Evolutionary conservation across 2,797 vertebrate genomes (phyloP).

Genomic region (Mormyrus hasselquistii): DNA sequence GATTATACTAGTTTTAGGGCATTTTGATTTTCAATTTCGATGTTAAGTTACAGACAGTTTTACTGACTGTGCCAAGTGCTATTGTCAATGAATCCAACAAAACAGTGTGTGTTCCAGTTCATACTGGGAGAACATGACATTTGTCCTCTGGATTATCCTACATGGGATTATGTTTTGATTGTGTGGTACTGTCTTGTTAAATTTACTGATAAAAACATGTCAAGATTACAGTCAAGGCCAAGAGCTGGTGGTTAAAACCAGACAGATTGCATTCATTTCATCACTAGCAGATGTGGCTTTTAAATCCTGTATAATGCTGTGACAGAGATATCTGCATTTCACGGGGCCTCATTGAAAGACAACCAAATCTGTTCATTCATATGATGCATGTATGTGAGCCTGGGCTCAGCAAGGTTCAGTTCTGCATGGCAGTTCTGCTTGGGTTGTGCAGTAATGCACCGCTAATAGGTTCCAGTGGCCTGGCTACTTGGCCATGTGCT

Average conservation of each 20-base stretch:
- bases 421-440: background rate
- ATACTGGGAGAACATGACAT: background rate
- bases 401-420: background rate
- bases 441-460: background rate
- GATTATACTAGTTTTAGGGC: background rate
- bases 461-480: background rate
- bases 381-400: background rate
- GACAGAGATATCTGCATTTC: background rate
- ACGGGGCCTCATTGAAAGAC: background rate
- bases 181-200: constrained; percentile 4
- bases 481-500: background rate
- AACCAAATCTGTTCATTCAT: background rate
- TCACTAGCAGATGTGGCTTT: background rate
- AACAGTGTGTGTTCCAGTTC: background rate
- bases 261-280: background rate
- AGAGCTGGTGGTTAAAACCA: background rate
- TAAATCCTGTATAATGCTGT: background rate
- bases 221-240: background rate
- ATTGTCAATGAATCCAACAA: background rate
- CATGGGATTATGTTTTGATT: background rate
- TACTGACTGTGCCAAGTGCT: background rate
- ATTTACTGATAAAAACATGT: background rate
- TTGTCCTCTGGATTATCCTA: background rate
- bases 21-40: background rate
- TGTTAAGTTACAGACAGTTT: background rate